Evolutionary conservation across 2,888 invertebrate genomes (phyloP), one percentile per base, ranked within the genome.

Genomic region (Girardia tigrina): DNA sequence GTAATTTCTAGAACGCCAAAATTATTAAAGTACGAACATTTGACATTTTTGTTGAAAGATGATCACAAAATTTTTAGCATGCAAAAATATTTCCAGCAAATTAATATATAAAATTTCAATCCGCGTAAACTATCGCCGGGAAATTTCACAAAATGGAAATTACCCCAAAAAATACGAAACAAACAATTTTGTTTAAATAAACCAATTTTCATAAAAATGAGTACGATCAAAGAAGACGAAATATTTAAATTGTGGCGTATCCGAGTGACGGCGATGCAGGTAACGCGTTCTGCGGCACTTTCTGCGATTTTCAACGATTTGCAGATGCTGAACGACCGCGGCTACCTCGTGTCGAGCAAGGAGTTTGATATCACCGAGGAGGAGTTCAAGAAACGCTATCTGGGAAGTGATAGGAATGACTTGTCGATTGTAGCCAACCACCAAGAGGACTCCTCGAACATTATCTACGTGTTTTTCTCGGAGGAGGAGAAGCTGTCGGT

Each of bases 401-500:
- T 97, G 1, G 95, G 95, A 82, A 95, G 97, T 0, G 89, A 91
- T 0, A 87, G 98, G 78, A 91, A 91, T 83, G 95, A 97, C 83
- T 86, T 98, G 71, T 97, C 94, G 80, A 93, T 98, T 0, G 85
- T 98, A 29, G 98, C 98, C 0, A 97, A 97, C 20, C 98, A 98
- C 85, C 98, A 97, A 83, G 97, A 98, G 84, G 98, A 98, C 85
- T 28, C 81, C 81, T 28, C 81, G 87, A 98, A 98, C 85, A 97
- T 98, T 83, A 91, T 98, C 90, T 98, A 98, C 84, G 95, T 99
- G 0, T 98, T 99, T 84, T 99, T 98, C 83, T 97, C 98, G 0
- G 98, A 98, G 80, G 98, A 99, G 82, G 91, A 93, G 0, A 99
- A 99, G 86, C 95, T 99, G 82, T 97, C 98, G 42, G 95, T 98